Conservation (phyloP, 2,113 vertebrate genomes). For the Argyrosomus japonicus region DNA sequence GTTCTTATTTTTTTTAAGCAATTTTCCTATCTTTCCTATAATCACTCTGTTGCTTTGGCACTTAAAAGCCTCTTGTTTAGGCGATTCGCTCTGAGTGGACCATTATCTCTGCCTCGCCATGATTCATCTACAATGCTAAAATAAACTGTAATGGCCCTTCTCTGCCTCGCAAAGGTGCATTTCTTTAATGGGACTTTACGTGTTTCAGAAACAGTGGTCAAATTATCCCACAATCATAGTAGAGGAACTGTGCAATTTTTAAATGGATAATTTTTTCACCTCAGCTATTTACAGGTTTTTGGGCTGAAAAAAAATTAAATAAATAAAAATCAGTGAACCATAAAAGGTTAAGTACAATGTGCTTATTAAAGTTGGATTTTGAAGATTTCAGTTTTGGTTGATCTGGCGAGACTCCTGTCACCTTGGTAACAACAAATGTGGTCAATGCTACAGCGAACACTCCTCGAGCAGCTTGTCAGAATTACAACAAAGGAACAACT, state of each 20-base stretch:
- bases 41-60: conserved; percentile 2
- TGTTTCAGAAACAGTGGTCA: background rate
- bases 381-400: background rate
- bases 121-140: conserved; percentile 33
- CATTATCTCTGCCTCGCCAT: conserved; percentile 30
- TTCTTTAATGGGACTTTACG: background rate
- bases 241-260: no score
- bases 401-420: background rate
- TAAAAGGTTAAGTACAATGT: background rate
- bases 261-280: background rate
- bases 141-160: conserved; percentile 10
- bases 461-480: background rate
- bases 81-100: conserved; percentile 32
- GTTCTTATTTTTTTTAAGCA: background rate
- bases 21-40: conserved; percentile 5
- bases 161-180: background rate
- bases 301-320: background rate
- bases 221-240: background rate
- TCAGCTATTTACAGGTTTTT: background rate
- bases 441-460: background rate
- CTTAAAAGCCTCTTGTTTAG: conserved; percentile 49
- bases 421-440: background rate
- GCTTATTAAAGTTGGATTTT: background rate
- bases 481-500: background rate
- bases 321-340: background rate